phyloP scores from a whole-genome alignment of 2,113 vertebrate genomes.

The Hirundichthys speculiger region DNA sequence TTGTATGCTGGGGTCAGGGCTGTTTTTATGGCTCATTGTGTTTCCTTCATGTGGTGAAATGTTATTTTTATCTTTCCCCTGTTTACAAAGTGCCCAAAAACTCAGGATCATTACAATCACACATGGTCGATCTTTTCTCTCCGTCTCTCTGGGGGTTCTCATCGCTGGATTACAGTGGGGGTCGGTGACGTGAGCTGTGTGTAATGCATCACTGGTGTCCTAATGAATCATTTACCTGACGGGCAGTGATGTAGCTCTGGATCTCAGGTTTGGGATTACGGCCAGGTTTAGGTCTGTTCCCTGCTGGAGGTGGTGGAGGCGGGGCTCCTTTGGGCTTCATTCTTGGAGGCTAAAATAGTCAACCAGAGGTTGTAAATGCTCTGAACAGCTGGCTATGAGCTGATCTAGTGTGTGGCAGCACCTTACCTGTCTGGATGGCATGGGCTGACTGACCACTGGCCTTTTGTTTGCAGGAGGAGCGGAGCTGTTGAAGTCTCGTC shows the following conservation, averaged over 20 bases:
- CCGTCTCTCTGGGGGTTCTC: not conserved
- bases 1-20: too few species aligned
- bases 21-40: not conserved
- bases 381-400: not conserved
- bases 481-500: not conserved
- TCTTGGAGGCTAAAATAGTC: slow-evolving; percentile 9
- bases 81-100: too few species aligned
- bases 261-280: slow-evolving; percentile 14
- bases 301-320: slow-evolving; percentile 70
- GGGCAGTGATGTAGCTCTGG: slow-evolving; percentile 58
- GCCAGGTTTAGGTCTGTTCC: slow-evolving; percentile 44
- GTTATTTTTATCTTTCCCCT: not conserved
- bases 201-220: not conserved
- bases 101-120: too few species aligned
- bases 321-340: slow-evolving; percentile 59
- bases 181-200: not conserved
- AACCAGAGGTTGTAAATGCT: not conserved
- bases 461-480: not conserved
- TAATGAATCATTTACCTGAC: slow-evolving; percentile 62
- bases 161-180: not conserved
- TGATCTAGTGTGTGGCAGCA: not conserved
- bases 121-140: too few species aligned
- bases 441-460: slow-evolving; percentile 4
- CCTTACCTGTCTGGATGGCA: slow-evolving; percentile 26
- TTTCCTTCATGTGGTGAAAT: not conserved